Conservation (phyloP, 35 echinoderm and acorn worm species). For the Anneissia japonica region DNA sequence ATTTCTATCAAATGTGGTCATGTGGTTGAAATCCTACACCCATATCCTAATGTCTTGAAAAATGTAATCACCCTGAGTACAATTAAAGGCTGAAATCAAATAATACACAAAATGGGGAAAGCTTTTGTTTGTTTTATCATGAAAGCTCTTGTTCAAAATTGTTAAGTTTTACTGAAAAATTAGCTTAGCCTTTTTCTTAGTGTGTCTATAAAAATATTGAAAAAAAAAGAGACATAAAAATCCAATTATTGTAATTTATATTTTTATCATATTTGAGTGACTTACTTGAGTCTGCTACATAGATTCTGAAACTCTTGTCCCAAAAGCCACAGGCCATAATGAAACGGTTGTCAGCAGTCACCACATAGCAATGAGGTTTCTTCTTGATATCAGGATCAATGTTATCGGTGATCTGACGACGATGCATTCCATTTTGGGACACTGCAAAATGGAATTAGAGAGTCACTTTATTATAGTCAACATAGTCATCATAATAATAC, state of each 20-base stretch:
- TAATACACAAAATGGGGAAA: too few relatives aligned
- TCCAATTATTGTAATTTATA: neutral
- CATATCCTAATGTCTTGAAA: too few relatives aligned
- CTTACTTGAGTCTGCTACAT: conserved; percentile 86
- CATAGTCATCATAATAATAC: too few relatives aligned
- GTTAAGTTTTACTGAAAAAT: too few relatives aligned
- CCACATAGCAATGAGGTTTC: conserved; percentile 85
- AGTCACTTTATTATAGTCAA: too few relatives aligned
- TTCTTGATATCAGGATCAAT: conserved; percentile 85
- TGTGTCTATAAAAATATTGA: neutral
- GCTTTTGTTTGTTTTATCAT: too few relatives aligned
- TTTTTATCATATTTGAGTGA: neutral
- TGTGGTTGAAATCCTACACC: too few relatives aligned
- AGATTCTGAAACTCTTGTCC: conserved; percentile 98
- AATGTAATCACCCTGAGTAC: too few relatives aligned
- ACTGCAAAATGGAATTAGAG: conserved; percentile 57
- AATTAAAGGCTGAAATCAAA: too few relatives aligned
- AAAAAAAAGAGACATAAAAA: neutral
- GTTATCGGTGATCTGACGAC: conserved; percentile 85
- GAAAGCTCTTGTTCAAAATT: too few relatives aligned
- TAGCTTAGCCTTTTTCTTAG: neutral
- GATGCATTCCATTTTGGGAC: conserved; percentile 77
- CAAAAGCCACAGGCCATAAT: conserved; percentile 98
- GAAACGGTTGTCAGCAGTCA: conserved; percentile 91
- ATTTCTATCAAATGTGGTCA: too few relatives aligned